Evolutionary conservation across 2,797 vertebrate species (phyloP).

Genomic region (Clarias laeviceps): DNA sequence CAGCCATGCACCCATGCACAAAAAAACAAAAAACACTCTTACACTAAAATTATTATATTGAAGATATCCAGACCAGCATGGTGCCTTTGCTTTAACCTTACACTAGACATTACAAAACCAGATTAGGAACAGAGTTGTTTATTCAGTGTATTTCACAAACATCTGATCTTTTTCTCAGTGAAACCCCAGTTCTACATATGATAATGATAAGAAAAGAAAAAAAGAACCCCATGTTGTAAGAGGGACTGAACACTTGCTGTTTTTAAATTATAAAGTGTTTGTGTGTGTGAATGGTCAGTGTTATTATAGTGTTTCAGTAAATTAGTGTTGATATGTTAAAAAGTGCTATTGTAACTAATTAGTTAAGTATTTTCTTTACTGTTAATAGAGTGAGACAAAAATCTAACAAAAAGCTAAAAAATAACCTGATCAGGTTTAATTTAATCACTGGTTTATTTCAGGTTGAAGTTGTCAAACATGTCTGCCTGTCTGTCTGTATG

Average conservation of each 20-base stretch:
- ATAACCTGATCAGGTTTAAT: too few species aligned
- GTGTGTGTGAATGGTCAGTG: background rate
- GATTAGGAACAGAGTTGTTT: background rate
- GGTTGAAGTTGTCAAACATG: too few species aligned
- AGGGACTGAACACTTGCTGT: background rate
- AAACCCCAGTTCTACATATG: background rate
- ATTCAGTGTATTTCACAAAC: conserved; percentile 24
- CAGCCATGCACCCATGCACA: background rate
- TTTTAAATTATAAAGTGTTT: background rate
- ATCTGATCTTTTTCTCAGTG: conserved; percentile 14
- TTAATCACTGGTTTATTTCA: too few species aligned
- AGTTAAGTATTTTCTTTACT: background rate
- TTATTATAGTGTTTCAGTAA: background rate
- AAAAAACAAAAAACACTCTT: background rate
- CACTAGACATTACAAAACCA: conserved; percentile 19
- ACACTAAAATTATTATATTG: background rate
- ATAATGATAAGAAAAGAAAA: background rate
- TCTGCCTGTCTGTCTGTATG: too few species aligned
- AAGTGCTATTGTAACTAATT: background rate
- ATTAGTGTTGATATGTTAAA: background rate
- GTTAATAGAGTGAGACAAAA: background rate
- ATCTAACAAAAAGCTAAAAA: too few species aligned
- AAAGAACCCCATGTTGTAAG: background rate
- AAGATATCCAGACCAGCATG: background rate
- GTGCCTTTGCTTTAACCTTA: background rate